Evolutionary conservation across 2,797 vertebrate species (phyloP).

Genomic region (Thaleichthys pacificus): DNA sequence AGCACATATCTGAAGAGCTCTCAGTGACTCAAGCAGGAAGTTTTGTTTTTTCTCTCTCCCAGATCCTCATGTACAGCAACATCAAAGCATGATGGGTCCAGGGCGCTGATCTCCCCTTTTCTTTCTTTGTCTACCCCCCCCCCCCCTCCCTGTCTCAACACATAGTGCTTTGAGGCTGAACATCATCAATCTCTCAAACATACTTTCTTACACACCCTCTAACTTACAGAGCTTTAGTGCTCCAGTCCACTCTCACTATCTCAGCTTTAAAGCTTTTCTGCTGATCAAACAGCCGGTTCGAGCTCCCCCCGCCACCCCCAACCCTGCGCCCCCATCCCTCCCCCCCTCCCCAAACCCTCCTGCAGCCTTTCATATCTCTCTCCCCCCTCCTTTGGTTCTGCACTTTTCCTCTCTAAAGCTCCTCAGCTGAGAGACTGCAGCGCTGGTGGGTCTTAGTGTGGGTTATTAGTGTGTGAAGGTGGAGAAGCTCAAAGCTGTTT

Average conservation of each 20-base stretch:
- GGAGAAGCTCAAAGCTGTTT: not conserved
- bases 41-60: not conserved
- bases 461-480: not conserved
- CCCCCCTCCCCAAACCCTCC: not conserved
- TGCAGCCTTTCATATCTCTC: slow-evolving; percentile 38
- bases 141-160: not conserved
- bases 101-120: not conserved
- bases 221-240: not conserved
- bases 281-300: slow-evolving; percentile 55
- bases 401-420: slow-evolving; percentile 42
- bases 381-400: slow-evolving; percentile 36
- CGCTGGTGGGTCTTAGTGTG: not conserved
- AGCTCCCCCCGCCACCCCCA: slow-evolving; percentile 26
- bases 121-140: not conserved
- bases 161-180: not conserved
- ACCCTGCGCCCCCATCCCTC: slow-evolving; percentile 4
- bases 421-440: slow-evolving; percentile 22
- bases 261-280: slow-evolving; percentile 56
- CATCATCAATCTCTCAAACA: not conserved
- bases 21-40: not conserved
- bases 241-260: slow-evolving; percentile 12
- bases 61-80: not conserved
- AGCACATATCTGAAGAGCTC: not conserved
- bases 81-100: not conserved
- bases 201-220: not conserved